phyloP scores from a whole-genome alignment of 1,140 invertebrate species.

The Cataglyphis hispanica region DNA sequence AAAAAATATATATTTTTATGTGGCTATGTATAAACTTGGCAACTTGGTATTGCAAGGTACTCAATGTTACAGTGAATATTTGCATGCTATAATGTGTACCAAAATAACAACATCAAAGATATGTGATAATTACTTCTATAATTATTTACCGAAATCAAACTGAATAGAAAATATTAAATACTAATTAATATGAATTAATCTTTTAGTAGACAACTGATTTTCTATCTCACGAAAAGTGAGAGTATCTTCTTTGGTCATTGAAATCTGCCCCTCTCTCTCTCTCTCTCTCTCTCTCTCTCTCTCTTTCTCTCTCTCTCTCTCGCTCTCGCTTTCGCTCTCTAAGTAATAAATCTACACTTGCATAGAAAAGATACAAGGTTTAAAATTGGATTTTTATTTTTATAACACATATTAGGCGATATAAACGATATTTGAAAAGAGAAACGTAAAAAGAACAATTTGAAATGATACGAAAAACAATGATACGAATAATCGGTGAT shows the following conservation, averaged over 20 bases:
- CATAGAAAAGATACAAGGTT: neutral
- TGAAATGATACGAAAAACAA: neutral
- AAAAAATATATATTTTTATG: neutral
- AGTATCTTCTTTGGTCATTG: neutral
- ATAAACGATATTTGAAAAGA: neutral
- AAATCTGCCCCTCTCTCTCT: too few relatives aligned
- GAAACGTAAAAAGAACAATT: neutral
- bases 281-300: neutral
- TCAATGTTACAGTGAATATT: neutral
- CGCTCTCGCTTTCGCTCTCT: too few relatives aligned
- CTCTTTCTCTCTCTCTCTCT: neutral
- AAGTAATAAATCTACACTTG: neutral
- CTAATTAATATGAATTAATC: slow-evolving; percentile 26
- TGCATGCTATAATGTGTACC: too few relatives aligned
- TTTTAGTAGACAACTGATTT: slow-evolving; percentile 38
- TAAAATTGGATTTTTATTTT: neutral
- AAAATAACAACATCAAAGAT: neutral
- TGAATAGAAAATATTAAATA: slow-evolving; percentile 1
- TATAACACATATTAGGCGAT: too few relatives aligned
- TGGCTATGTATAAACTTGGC: slow-evolving; percentile 7
- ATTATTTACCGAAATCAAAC: slow-evolving; percentile 15
- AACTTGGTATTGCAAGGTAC: neutral
- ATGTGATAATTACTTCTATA: neutral
- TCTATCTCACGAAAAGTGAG: neutral
- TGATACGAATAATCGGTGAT: too few relatives aligned